phyloP scores from a whole-genome alignment of 2,113 vertebrate genomes.

The Pterophyllum scalare region DNA sequence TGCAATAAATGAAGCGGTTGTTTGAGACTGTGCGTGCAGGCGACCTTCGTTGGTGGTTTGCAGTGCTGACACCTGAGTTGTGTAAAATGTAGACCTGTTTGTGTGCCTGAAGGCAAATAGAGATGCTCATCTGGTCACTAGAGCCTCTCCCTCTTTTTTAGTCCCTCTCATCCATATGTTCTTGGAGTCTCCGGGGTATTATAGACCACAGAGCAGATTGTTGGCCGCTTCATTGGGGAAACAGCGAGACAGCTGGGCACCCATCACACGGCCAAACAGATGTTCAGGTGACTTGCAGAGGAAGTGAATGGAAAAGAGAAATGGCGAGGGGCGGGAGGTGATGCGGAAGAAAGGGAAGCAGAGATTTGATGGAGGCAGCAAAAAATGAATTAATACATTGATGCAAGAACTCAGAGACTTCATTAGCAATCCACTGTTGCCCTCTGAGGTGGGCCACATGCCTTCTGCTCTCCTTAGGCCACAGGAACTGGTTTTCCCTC shows the following conservation, averaged over 20 bases:
- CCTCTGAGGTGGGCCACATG: conserved; percentile 28
- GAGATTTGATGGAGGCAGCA: conserved; percentile 9
- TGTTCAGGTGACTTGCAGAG: conserved; percentile 73
- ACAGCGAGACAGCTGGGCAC: conserved; percentile 72
- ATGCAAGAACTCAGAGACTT: conserved; percentile 48
- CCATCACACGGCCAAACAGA: conserved; percentile 74
- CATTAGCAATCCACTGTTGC: conserved; percentile 54
- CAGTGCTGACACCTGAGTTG: conserved; percentile 49
- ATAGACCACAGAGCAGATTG: conserved; percentile 72
- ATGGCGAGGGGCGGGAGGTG: conserved; percentile 17
- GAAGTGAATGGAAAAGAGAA: conserved; percentile 45
- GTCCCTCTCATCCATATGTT: conserved; percentile 66
- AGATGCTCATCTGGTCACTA: conserved; percentile 55
- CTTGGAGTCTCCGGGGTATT: conserved; percentile 50
- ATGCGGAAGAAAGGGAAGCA: conserved; percentile 18
- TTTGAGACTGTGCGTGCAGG: background rate
- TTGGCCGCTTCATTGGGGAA: conserved; percentile 67
- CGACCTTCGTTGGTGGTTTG: conserved; percentile 45
- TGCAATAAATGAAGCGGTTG: background rate
- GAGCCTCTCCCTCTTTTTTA: conserved; percentile 36
- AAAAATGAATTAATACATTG: conserved; percentile 32
- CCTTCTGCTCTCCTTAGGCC: conserved; percentile 38
- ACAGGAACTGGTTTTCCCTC: conserved; percentile 39
- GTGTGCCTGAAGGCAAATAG: conserved; percentile 58
- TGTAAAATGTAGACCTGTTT: conserved; percentile 55